phyloP scores from a whole-genome alignment of 2,113 vertebrate genomes.

The Turnix velox region DNA sequence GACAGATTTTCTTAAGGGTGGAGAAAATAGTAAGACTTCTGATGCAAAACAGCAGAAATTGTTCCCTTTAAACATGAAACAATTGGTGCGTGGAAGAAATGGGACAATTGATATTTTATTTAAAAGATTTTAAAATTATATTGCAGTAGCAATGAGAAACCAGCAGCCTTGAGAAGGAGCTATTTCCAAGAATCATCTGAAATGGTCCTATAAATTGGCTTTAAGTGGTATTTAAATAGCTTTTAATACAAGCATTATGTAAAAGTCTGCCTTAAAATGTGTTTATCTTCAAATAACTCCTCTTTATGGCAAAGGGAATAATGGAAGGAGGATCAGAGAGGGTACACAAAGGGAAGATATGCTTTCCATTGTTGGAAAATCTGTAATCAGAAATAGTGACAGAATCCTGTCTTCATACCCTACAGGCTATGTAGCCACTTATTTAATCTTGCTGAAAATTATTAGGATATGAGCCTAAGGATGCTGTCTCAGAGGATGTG shows the following conservation, averaged over 20 bases:
- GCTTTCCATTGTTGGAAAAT: not conserved
- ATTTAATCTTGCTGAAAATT: not conserved
- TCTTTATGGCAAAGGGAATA: not conserved
- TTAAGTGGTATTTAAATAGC: not conserved
- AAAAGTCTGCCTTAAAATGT: not conserved
- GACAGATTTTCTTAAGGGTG: not conserved
- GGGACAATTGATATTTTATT: not conserved
- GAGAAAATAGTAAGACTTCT: not conserved
- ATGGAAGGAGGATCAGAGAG: not conserved
- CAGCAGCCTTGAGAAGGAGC: not conserved
- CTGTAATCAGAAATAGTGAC: not conserved
- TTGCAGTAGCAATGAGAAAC: not conserved
- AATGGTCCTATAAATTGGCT: not conserved
- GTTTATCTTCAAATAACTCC: not conserved
- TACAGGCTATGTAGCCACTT: not conserved
- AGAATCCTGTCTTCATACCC: not conserved
- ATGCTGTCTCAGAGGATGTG: fast-evolving
- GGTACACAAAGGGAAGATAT: not conserved
- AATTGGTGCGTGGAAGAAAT: not conserved
- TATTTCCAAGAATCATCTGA: not conserved
- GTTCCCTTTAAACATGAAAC: not conserved
- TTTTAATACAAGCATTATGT: not conserved
- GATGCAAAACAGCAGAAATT: not conserved
- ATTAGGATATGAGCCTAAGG: not conserved
- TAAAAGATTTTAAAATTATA: not conserved